phyloP scores from a whole-genome alignment of 2,113 vertebrate species.

The Zeus faber region DNA sequence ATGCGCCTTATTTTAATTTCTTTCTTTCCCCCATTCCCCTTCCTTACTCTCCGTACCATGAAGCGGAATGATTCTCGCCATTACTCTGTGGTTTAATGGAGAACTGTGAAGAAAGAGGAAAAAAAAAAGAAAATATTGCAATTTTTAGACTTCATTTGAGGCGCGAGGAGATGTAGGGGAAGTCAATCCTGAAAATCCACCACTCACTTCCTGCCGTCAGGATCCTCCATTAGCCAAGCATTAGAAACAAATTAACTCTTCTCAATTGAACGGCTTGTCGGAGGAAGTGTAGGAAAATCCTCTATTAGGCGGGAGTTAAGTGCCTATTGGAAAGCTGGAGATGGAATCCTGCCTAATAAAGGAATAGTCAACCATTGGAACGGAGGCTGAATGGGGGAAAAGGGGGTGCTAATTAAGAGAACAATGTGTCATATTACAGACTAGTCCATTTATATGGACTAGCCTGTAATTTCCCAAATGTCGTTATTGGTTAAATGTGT shows the following conservation, averaged over 20 bases:
- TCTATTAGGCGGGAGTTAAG: constrained; percentile 78
- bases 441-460: constrained; percentile 54
- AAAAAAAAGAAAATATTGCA: constrained; percentile 30
- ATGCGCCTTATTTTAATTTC: neutral
- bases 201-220: constrained; percentile 65
- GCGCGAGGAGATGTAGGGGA: constrained; percentile 39
- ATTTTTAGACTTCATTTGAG: constrained; percentile 52
- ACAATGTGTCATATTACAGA: constrained; percentile 73
- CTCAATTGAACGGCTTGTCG: constrained; percentile 71
- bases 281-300: constrained; percentile 77
- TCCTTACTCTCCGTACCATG: constrained; percentile 17
- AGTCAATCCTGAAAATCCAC: constrained; percentile 60
- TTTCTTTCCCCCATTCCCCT: constrained; percentile 30
- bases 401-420: constrained; percentile 75
- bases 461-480: constrained; percentile 33
- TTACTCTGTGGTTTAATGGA: constrained; percentile 27
- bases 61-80: constrained; percentile 36
- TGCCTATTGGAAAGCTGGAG: constrained; percentile 74
- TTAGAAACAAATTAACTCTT: constrained; percentile 80
- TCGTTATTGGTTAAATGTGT: constrained; percentile 14
- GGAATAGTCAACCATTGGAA: constrained; percentile 76
- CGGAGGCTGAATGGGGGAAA: constrained; percentile 64
- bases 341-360: constrained; percentile 78
- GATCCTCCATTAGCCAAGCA: constrained; percentile 78
- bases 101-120: too few species aligned